Conservation (phyloP, 2,797 vertebrate species). For the Lutjanus argentimaculatus region DNA sequence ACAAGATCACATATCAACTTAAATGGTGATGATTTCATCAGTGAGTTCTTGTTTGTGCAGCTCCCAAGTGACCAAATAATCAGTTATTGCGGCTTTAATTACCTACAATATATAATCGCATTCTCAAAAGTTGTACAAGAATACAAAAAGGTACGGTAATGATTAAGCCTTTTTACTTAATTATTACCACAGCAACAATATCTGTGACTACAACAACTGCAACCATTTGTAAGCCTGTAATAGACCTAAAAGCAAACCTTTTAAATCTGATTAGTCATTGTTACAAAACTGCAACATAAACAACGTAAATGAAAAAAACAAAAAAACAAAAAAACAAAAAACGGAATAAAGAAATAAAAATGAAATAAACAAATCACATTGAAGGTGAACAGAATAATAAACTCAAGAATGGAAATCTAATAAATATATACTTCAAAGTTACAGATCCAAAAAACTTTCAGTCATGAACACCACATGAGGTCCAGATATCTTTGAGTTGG, state of each 20-base stretch:
- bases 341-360: not conserved
- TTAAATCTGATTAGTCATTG: not conserved
- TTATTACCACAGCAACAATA: not conserved
- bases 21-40: too few relatives aligned
- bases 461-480: not conserved
- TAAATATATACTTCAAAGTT: not conserved
- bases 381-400: not conserved
- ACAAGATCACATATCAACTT: too few relatives aligned
- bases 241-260: not conserved
- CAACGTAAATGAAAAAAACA: not conserved
- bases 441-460: not conserved
- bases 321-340: too few relatives aligned
- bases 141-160: not conserved
- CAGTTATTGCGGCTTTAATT: too few relatives aligned
- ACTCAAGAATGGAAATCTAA: not conserved
- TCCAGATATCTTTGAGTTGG: conserved; percentile 11
- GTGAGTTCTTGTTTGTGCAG: too few relatives aligned
- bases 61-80: too few relatives aligned
- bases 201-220: not conserved
- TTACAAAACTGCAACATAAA: not conserved
- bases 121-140: not conserved
- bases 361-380: too few relatives aligned
- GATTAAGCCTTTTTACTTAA: not conserved
- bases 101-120: too few relatives aligned
- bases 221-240: not conserved